These are phyloP conservation scores for Ganaspis brasiliensis DNA, from an alignment of 2,888 invertebrate species.

Conservation along the genomic window DNA sequence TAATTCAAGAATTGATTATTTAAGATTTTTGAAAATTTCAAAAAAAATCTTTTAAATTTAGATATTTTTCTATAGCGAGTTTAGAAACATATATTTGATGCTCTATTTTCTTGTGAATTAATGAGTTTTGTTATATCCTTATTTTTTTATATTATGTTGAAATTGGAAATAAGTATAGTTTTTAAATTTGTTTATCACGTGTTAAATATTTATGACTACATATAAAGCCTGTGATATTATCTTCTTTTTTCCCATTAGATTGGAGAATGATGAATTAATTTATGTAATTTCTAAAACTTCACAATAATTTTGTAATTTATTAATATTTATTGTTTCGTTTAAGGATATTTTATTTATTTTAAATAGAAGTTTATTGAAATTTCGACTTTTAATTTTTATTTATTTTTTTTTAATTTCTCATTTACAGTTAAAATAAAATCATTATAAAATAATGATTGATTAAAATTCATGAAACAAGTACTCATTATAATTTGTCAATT, in stretches of 20 bases:
- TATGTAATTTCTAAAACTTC: neutral
- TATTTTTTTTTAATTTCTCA: neutral
- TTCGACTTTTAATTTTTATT: neutral
- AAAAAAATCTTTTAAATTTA: slow-evolving; percentile 51
- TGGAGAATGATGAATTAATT: neutral
- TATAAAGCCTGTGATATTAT: slow-evolving; percentile 29
- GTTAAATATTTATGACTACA: slow-evolving; percentile 21
- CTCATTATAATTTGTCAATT: neutral
- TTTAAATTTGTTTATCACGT: slow-evolving; percentile 17
- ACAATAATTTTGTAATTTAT: neutral
- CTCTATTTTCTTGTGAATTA: slow-evolving; percentile 31
- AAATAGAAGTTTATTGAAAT: neutral
- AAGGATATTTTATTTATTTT: too few relatives aligned
- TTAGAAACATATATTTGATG: neutral
- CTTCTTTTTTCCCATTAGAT: slow-evolving; percentile 15
- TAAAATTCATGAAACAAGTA: neutral
- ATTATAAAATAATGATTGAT: neutral
- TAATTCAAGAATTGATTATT: neutral
- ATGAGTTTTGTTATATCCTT: slow-evolving; percentile 29
- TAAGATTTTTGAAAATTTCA: slow-evolving; percentile 14
- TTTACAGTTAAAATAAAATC: neutral
- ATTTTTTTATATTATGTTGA: slow-evolving; percentile 18
- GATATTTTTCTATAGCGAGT: slow-evolving; percentile 39
- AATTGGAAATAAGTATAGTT: too few relatives aligned
- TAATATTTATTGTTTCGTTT: neutral